phyloP scores from a whole-genome alignment of 2,113 vertebrate genomes.

The Sterna hirundo region DNA sequence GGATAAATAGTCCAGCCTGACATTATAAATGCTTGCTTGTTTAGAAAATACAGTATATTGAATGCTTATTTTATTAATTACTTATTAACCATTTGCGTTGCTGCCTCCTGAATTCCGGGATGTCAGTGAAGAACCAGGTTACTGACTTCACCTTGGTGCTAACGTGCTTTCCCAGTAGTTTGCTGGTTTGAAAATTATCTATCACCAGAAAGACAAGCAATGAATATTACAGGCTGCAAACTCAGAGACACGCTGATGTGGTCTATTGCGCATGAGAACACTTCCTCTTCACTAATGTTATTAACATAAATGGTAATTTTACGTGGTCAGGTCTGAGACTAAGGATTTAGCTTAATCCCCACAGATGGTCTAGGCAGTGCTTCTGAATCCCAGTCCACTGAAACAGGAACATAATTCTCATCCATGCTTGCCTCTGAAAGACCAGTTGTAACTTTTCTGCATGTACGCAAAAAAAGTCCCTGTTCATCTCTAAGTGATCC shows the following conservation, averaged over 20 bases:
- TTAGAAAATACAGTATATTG: neutral
- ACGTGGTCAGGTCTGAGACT: neutral
- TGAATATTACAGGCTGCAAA: neutral
- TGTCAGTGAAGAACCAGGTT: neutral
- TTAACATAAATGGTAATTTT: neutral
- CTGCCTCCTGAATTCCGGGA: neutral
- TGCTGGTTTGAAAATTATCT: neutral
- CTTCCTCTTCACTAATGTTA: neutral
- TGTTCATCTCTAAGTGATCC: neutral
- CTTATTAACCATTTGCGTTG: neutral
- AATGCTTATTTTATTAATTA: slow-evolving; percentile 5
- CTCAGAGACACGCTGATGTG: neutral
- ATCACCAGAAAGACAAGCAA: neutral
- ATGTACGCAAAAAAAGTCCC: neutral
- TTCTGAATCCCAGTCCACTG: neutral
- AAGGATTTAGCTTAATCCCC: neutral
- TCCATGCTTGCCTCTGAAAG: neutral
- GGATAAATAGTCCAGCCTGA: neutral
- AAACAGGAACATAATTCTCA: neutral
- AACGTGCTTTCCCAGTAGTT: neutral
- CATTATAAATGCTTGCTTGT: neutral
- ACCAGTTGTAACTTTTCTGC: neutral
- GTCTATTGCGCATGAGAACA: neutral
- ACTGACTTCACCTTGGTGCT: neutral
- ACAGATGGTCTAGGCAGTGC: neutral